Percentiles rank a stretch among this genome's conserved stretches.
Conservation (phyloP, 2,113 vertebrate genomes). For the Dromiciops gliroides region DNA sequence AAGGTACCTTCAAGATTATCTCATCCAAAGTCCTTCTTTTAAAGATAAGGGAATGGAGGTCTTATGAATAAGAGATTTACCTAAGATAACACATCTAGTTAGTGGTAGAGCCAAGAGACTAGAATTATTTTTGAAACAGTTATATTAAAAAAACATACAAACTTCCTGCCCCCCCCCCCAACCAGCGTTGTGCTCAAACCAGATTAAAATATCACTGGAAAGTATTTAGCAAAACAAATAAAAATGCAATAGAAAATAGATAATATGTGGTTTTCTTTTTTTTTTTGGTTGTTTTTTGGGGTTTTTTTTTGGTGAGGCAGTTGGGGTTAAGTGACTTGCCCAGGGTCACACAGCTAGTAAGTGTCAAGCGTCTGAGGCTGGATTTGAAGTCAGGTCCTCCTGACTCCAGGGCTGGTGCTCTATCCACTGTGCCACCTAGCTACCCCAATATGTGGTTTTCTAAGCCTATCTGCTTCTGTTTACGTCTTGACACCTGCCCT, state of each 20-base stretch:
- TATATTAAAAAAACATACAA: background rate
- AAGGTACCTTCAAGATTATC: constrained; percentile 7
- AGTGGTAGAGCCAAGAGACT: background rate
- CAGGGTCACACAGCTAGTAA: too few relatives aligned
- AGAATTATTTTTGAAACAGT: constrained; percentile 24
- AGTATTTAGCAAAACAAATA: background rate
- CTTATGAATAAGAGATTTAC: background rate
- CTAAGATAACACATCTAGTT: background rate
- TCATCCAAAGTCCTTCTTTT: background rate
- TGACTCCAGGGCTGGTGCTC: too few relatives aligned
- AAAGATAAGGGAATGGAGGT: constrained; percentile 3
- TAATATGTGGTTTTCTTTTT: too few relatives aligned
- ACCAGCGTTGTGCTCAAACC: background rate
- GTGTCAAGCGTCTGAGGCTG: too few relatives aligned
- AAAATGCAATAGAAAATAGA: background rate
- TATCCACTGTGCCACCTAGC: too few relatives aligned
- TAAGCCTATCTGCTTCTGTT: background rate
- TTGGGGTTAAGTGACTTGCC: too few relatives aligned
- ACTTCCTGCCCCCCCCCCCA: too few relatives aligned
- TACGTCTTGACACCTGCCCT: background rate
- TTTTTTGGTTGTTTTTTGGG: too few relatives aligned
- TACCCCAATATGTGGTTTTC: background rate
- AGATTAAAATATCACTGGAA: background rate
- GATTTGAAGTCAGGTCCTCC: too few relatives aligned
- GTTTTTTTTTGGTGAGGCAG: too few relatives aligned